Evolutionary conservation across 2,888 invertebrate species (phyloP).

Genomic region (Polymixis lichenea): DNA sequence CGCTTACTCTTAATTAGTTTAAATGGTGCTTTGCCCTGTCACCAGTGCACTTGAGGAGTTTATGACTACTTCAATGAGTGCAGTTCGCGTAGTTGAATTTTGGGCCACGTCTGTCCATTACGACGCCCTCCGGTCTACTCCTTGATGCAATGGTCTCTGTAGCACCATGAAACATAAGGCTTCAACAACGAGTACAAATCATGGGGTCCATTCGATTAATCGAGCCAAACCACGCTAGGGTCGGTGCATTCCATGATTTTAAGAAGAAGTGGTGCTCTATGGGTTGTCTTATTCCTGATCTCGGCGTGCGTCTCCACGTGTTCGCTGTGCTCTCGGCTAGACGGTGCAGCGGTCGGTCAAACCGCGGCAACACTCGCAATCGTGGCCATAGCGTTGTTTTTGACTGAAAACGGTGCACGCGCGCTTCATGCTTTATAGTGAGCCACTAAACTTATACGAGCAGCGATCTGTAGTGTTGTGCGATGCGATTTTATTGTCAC

Average conservation of each 20-base stretch:
- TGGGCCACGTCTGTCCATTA: too few relatives aligned
- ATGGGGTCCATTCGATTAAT: neutral
- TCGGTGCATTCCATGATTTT: neutral
- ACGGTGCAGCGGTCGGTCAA: conserved; percentile 78
- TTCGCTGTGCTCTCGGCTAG: conserved; percentile 73
- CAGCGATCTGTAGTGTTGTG: conserved; percentile 47
- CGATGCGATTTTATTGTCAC: conserved; percentile 40
- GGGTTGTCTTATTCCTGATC: conserved; percentile 44
- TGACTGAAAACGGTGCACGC: conserved; percentile 89
- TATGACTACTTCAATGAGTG: neutral
- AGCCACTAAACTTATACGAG: conserved; percentile 74
- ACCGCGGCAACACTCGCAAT: conserved; percentile 85
- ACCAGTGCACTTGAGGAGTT: neutral
- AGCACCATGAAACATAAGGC: neutral
- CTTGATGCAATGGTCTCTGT: neutral
- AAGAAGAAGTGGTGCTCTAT: conserved; percentile 24
- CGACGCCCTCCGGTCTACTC: neutral
- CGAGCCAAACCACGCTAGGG: neutral
- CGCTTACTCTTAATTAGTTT: neutral
- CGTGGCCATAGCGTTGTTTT: conserved; percentile 87
- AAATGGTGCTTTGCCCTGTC: neutral
- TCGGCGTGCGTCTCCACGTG: conserved; percentile 71
- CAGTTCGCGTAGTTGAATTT: neutral
- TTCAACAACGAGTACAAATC: neutral
- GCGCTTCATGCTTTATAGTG: conserved; percentile 79